Percentiles rank a stretch among this genome's conserved stretches.
Conservation (phyloP, 1,140 invertebrate genomes). For the Tetramorium simillimum region DNA sequence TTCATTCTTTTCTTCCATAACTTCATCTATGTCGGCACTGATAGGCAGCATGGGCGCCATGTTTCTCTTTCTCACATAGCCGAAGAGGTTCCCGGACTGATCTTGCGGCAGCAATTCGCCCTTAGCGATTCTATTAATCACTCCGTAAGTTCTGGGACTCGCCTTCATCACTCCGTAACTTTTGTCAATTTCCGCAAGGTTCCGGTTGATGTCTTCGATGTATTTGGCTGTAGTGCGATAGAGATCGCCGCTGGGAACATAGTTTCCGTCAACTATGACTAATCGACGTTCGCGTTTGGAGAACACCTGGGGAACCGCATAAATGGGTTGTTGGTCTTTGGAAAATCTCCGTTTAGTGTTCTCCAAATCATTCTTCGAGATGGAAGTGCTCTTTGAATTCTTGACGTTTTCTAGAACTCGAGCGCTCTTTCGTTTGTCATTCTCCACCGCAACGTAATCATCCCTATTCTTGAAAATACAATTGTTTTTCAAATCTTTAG, state of each 20-base stretch:
- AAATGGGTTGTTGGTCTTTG: conserved; percentile 73
- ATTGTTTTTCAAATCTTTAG: background rate
- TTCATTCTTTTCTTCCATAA: background rate
- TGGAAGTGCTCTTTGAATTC: background rate
- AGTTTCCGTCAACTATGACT: conserved; percentile 73
- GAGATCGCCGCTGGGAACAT: conserved; percentile 81
- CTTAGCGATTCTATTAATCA: conserved; percentile 76
- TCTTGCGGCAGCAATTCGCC: conserved; percentile 20
- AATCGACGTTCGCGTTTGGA: conserved; percentile 58
- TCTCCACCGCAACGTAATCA: background rate
- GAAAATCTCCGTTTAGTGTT: background rate
- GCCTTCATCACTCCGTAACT: conserved; percentile 78
- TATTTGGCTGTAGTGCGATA: conserved; percentile 79
- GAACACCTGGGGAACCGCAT: conserved; percentile 71
- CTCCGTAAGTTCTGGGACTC: conserved; percentile 71
- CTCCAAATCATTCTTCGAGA: background rate
- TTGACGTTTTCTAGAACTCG: background rate
- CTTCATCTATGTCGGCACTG: conserved; percentile 33
- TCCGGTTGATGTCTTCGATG: conserved; percentile 83
- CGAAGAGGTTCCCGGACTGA: conserved; percentile 55
- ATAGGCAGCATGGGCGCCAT: conserved; percentile 82
- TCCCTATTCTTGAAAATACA: background rate
- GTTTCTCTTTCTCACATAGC: conserved; percentile 73
- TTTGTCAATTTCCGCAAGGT: conserved; percentile 82
- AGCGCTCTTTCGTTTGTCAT: background rate